Evolutionary conservation across 35 echinoderm and acorn worm species (phyloP).

Genomic region (Patiria miniata): DNA sequence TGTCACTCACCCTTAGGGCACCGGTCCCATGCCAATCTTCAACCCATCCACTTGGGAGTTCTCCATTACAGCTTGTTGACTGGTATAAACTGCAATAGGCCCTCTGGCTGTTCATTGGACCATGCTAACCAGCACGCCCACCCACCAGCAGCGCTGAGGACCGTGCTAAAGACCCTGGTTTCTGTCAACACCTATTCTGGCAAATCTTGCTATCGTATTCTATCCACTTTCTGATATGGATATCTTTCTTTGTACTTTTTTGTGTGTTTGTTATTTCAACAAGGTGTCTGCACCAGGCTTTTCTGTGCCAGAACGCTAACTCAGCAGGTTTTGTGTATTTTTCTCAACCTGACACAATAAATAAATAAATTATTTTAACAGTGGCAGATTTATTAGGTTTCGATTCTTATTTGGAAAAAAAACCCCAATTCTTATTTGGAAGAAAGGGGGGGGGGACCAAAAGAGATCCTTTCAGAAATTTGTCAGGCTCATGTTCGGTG

Average conservation of each 20-base stretch:
- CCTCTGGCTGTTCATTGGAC: slow-evolving; percentile 12
- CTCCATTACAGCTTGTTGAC: slow-evolving; percentile 25
- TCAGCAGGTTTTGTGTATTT: too few relatives aligned
- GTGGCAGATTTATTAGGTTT: too few relatives aligned
- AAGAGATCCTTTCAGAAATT: too few relatives aligned
- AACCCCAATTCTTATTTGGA: too few relatives aligned
- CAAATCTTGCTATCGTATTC: background rate
- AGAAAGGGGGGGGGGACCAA: too few relatives aligned
- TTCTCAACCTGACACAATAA: too few relatives aligned
- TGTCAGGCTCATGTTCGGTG: too few relatives aligned
- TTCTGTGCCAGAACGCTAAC: background rate
- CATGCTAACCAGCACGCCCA: background rate
- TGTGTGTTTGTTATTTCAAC: slow-evolving; percentile 21
- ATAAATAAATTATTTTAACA: too few relatives aligned
- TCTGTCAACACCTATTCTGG: slow-evolving; percentile 22
- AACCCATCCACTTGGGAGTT: background rate
- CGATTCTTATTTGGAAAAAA: too few relatives aligned
- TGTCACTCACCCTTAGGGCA: background rate
- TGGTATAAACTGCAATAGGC: background rate
- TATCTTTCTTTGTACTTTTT: slow-evolving; percentile 3
- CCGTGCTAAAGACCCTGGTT: background rate
- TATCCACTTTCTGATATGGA: background rate
- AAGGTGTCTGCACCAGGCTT: background rate
- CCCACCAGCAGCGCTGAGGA: background rate
- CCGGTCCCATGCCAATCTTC: slow-evolving; percentile 11